A percentile compares a stretch with the other conserved stretches of the same genome.
Evolutionary conservation across 2,888 invertebrate species (phyloP).

Genomic region (Saturnia japonica): DNA sequence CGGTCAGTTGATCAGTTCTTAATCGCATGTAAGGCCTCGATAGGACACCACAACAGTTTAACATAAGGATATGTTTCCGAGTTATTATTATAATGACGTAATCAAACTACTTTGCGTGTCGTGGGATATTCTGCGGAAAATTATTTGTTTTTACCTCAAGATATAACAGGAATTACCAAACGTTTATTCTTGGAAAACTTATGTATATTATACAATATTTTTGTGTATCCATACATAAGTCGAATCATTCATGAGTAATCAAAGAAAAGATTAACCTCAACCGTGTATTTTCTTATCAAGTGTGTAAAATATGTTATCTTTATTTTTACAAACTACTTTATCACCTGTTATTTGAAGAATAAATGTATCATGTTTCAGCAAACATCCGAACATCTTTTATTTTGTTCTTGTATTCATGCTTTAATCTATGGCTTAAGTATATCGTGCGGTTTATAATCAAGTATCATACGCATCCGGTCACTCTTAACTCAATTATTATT

Average conservation of each 20-base stretch:
- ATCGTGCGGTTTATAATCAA: not conserved
- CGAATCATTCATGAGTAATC: constrained; percentile 19
- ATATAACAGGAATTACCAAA: constrained; percentile 36
- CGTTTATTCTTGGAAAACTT: constrained; percentile 32
- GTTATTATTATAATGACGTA: constrained; percentile 41
- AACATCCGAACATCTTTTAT: not conserved
- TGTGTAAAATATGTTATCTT: constrained; percentile 3
- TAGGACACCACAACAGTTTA: constrained; percentile 28
- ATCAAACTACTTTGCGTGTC: constrained; percentile 31
- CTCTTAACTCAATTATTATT: not conserved
- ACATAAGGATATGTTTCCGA: constrained; percentile 43
- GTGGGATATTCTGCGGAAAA: constrained; percentile 39
- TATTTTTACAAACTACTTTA: constrained; percentile 1
- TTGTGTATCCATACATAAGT: constrained; percentile 11
- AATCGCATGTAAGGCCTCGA: not conserved
- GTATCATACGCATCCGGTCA: not conserved
- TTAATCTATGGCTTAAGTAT: not conserved
- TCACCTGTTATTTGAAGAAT: not conserved
- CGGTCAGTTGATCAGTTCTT: constrained; percentile 2
- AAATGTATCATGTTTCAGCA: not conserved
- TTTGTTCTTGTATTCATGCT: not conserved
- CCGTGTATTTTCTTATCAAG: constrained; percentile 15
- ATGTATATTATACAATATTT: constrained; percentile 23
- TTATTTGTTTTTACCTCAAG: constrained; percentile 32
- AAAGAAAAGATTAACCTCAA: constrained; percentile 32